phyloP scores from a whole-genome alignment of 2,113 vertebrate species.

The Camelus dromedarius region DNA sequence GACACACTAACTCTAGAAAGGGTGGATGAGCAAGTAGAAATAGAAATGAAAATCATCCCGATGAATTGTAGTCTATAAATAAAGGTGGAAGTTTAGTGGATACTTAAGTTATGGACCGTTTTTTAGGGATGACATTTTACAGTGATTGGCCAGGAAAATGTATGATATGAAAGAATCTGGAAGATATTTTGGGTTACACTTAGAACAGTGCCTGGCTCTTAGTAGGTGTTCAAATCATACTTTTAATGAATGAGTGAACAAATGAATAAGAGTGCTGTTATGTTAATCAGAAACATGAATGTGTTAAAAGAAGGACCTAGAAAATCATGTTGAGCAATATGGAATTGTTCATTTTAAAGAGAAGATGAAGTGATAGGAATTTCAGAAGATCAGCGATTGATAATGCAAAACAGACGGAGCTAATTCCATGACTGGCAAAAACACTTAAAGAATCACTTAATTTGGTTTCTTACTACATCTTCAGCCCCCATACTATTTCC shows the following conservation, averaged over 20 bases:
- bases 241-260: neutral
- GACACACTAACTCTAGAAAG: neutral
- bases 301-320: neutral
- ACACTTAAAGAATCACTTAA: neutral
- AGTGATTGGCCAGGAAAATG: neutral
- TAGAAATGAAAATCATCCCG: conserved; percentile 11
- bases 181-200: neutral
- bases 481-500: neutral
- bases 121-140: neutral
- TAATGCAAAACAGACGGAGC: neutral
- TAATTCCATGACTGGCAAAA: neutral
- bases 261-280: neutral
- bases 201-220: neutral
- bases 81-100: neutral
- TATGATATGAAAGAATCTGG: neutral
- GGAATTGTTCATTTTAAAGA: neutral
- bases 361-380: neutral
- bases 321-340: neutral
- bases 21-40: neutral
- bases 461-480: neutral
- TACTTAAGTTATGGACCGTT: neutral
- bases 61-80: neutral
- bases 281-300: conserved; percentile 6
- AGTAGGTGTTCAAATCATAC: neutral
- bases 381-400: neutral